Conservation (phyloP, 2,888 invertebrate genomes). For the Euproctis similis region DNA sequence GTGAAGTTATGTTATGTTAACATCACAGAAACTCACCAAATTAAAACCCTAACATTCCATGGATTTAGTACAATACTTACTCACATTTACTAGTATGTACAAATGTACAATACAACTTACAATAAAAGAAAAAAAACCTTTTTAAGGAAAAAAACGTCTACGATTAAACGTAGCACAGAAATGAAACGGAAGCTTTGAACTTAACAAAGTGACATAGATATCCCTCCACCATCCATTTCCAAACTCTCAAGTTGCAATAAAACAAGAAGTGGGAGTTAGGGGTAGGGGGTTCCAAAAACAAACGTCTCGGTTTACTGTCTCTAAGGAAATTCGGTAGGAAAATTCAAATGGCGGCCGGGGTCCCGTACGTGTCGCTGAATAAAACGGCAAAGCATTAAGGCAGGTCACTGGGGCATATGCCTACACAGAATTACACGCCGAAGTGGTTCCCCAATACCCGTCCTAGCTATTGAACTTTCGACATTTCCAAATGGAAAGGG, state of each 20-base stretch:
- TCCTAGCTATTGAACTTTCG: no score
- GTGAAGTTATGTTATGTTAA: no score
- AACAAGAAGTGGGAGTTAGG: conserved; percentile 24
- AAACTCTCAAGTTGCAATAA: conserved; percentile 27
- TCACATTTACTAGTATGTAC: no score
- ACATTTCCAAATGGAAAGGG: no score
- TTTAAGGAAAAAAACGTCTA: no score
- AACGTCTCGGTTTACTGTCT: conserved; percentile 29
- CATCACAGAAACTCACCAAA: no score
- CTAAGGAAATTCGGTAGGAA: conserved; percentile 34
- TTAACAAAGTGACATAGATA: conserved; percentile 15
- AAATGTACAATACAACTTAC: no score
- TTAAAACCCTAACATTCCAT: no score
- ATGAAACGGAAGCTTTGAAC: conserved; percentile 4
- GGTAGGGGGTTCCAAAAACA: conserved; percentile 26
- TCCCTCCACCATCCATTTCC: conserved; percentile 19
- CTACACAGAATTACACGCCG: conserved; percentile 21
- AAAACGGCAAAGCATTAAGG: conserved; percentile 30
- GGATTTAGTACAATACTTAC: no score
- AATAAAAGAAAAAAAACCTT: no score
- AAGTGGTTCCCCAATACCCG: conserved; percentile 17
- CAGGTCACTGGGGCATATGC: conserved; percentile 32
- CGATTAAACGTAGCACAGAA: background rate
- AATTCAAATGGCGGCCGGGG: conserved; percentile 24
- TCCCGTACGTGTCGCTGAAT: conserved; percentile 34